Evolutionary conservation across 1,140 invertebrate genomes (phyloP).

Genomic region (Apolygus lucorum): DNA sequence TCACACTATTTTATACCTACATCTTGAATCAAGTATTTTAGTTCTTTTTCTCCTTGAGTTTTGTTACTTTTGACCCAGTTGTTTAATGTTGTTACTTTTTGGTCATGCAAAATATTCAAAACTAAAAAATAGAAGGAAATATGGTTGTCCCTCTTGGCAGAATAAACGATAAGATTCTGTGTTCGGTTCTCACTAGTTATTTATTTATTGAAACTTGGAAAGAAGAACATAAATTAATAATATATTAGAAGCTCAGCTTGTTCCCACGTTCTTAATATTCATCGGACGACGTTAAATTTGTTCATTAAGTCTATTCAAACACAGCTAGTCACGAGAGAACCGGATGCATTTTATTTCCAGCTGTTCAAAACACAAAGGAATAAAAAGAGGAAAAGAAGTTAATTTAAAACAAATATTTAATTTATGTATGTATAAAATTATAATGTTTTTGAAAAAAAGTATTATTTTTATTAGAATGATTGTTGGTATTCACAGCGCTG

Average conservation of each 20-base stretch:
- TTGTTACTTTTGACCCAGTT: neutral
- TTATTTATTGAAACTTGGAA: neutral
- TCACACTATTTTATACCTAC: no score
- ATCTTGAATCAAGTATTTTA: no score
- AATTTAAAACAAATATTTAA: neutral
- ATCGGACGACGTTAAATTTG: no score
- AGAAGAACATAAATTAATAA: no score
- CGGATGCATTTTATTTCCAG: neutral
- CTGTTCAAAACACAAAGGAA: conserved; percentile 13
- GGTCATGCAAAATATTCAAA: no score
- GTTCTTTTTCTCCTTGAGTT: neutral
- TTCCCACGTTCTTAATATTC: neutral
- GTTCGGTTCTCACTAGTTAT: no score
- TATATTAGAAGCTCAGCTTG: neutral
- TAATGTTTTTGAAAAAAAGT: neutral
- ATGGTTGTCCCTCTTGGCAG: no score
- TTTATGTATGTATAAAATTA: neutral
- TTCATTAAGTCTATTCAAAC: no score
- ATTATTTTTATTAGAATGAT: conserved; percentile 11
- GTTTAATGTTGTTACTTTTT: no score
- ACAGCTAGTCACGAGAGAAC: conserved; percentile 5
- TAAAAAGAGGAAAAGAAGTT: neutral
- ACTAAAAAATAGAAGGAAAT: no score
- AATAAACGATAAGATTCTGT: no score
- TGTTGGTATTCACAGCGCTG: neutral